Percentiles rank a stretch among this genome's conserved stretches.
Evolutionary conservation across 2,113 vertebrate genomes (phyloP).

Genomic region (Eretmochelys imbricata): DNA sequence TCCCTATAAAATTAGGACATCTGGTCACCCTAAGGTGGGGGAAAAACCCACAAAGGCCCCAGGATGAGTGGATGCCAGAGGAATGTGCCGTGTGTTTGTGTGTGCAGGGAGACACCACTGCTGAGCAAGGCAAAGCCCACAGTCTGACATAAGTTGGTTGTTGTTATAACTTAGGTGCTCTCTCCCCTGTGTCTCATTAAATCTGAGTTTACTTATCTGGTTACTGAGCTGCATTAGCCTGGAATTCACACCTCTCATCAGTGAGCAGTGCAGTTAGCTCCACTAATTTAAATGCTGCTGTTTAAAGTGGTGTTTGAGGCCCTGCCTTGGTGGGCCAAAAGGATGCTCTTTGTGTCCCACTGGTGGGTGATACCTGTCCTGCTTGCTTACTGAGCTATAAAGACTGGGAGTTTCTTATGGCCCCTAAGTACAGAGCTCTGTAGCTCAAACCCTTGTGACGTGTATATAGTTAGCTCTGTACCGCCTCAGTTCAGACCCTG

Average conservation of each 20-base stretch:
- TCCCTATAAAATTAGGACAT: too few species aligned
- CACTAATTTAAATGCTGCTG: not conserved
- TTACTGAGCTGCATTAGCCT: fast-evolving
- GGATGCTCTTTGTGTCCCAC: not conserved
- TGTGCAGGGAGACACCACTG: not conserved
- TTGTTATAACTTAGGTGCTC: not conserved
- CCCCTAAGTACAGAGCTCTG: fast-evolving
- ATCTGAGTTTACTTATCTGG: fast-evolving
- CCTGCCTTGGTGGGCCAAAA: not conserved
- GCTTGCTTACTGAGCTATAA: not conserved
- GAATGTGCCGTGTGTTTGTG: not conserved
- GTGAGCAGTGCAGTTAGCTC: not conserved
- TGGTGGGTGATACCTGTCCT: not conserved
- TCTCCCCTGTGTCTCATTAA: not conserved
- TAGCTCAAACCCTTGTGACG: fast-evolving
- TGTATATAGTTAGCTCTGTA: not conserved
- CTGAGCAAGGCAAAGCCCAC: not conserved
- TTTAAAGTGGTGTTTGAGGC: fast-evolving
- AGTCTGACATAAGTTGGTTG: not conserved
- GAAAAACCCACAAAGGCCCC: not conserved
- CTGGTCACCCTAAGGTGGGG: not conserved
- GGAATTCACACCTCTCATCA: not conserved
- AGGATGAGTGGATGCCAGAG: not conserved
- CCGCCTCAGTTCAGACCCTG: not conserved
- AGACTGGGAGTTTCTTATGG: fast-evolving